Base-by-base conservation (phyloP, 1,140 invertebrate genomes). In the Pogonognathellus flavescens region DNA sequence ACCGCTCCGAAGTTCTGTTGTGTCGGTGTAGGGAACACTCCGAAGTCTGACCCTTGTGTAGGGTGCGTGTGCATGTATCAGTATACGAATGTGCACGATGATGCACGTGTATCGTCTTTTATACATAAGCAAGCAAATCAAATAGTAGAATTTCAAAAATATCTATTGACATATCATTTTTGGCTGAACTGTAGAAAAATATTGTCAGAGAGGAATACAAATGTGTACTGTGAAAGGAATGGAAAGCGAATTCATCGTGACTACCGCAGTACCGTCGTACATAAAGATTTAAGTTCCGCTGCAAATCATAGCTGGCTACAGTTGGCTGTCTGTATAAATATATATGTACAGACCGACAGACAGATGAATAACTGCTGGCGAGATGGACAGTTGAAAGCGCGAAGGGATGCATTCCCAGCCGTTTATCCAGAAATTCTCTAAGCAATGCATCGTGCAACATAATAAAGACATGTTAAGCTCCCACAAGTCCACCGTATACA, bases 141-240 rank as follows among this genome's bases (percentile, higher is more conserved):
- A 41, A 70, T 10, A 14, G 25, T 1, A 70, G 31, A 70, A 70
- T 16, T 70, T 14, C 20, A 31, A 41, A 76, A 76, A 50, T 76
- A 76, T 76, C 31, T 76, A 76, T 76, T 76, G 70, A 76, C 70
- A 76, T 76, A 76, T 76, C 22, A 76, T 72, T 72, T 72, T 18
- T 9, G 25, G 10, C 1, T n/a, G 8, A 50, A 76, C 14, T 76
- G 31, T 49, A 50, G 25, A 10, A 76, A 72, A 76, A 50, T 25
- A 16, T 55, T 55, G 53, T 55, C 11, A 66, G 59, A 14, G 66
- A 31, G 66, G 66, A 72, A 49, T 49, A 72, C n/a, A 31, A 41
- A 76, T 76, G 70, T 7, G 66, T 10, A 41, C 22, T 20, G 22
- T 41, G 66, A 49, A 72, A n/a, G 31, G 66, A 49, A 72, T 41